phyloP scores from a whole-genome alignment of 1,140 invertebrate species.

The Drosophila nannoptera region DNA sequence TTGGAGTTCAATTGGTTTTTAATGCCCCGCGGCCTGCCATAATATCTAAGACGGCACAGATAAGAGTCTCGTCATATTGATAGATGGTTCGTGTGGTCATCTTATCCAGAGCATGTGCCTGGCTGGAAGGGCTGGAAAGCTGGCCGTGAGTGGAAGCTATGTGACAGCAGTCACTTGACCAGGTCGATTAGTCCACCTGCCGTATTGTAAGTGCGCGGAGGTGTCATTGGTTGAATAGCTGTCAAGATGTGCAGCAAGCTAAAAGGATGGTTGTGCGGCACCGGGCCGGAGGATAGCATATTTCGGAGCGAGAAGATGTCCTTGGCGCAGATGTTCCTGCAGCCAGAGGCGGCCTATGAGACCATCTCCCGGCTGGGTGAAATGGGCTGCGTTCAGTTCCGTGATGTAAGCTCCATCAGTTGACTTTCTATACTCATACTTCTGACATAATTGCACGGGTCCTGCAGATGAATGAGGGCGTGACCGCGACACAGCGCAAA shows the following conservation, averaged over 20 bases:
- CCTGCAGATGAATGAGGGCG: constrained; percentile 85
- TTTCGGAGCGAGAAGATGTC: constrained; percentile 93
- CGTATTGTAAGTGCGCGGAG: constrained; percentile 25
- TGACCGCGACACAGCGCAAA: constrained; percentile 91
- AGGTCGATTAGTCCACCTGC: constrained; percentile 55
- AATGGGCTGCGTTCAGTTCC: constrained; percentile 92
- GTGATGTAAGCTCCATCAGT: constrained; percentile 86
- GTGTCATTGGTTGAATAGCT: constrained; percentile 12
- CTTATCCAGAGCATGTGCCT: constrained; percentile 53
- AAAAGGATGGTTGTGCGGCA: constrained; percentile 43
- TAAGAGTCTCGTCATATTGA: constrained; percentile 62
- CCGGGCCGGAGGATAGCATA: constrained; percentile 83
- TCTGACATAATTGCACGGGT: not conserved
- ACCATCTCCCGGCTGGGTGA: constrained; percentile 94
- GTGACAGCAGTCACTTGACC: constrained; percentile 62
- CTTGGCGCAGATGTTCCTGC: constrained; percentile 92
- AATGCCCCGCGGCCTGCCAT: constrained; percentile 33
- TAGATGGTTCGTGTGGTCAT: constrained; percentile 48
- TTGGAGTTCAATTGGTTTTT: constrained; percentile 58
- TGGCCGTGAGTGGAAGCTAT: constrained; percentile 35
- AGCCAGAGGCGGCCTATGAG: constrained; percentile 92
- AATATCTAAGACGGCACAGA: constrained; percentile 26
- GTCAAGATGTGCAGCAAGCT: constrained; percentile 28
- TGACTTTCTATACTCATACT: not conserved
- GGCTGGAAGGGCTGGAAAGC: constrained; percentile 54